A percentile compares a stretch with the other conserved stretches of the same genome.
Evolutionary conservation across 2,797 vertebrate genomes (phyloP).

Genomic region (Sebastiscus albofasciatus): DNA sequence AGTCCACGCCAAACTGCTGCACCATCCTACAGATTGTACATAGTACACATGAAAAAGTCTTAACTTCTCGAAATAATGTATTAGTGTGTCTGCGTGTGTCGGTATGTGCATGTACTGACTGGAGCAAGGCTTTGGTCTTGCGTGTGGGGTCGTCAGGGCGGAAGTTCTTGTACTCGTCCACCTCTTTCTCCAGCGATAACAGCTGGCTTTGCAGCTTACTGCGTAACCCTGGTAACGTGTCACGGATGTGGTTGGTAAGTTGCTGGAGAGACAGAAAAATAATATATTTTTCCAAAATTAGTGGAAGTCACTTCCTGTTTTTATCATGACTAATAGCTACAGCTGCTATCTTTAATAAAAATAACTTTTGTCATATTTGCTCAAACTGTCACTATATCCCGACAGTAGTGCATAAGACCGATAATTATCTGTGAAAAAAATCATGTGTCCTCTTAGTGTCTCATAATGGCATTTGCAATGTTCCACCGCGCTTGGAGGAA

Average conservation of each 20-base stretch:
- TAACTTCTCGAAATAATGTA: background rate
- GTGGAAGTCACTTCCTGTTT: background rate
- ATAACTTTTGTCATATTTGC: too few relatives aligned
- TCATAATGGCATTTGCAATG: too few relatives aligned
- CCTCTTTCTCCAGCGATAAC: conserved; percentile 95
- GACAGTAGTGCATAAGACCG: too few relatives aligned
- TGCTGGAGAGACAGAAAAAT: conserved; percentile 81
- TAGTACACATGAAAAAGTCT: background rate
- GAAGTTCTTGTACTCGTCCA: conserved; percentile 97
- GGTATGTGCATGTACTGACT: conserved; percentile 81
- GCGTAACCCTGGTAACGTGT: conserved; percentile 91
- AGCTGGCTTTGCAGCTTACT: conserved; percentile 96
- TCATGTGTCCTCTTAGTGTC: too few relatives aligned
- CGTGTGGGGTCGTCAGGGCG: conserved; percentile 92
- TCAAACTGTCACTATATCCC: too few relatives aligned
- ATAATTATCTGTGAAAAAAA: too few relatives aligned
- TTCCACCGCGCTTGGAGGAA: too few relatives aligned
- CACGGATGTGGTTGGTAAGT: conserved; percentile 98
- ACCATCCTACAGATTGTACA: conserved; percentile 87
- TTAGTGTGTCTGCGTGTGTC: background rate
- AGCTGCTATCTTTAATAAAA: too few relatives aligned
- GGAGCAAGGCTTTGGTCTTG: conserved; percentile 95
- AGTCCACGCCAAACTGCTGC: conserved; percentile 97
- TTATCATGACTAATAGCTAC: background rate
- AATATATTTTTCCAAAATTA: background rate